phyloP scores from a whole-genome alignment of 1,140 invertebrate species.

The Drosophila dunni region DNA sequence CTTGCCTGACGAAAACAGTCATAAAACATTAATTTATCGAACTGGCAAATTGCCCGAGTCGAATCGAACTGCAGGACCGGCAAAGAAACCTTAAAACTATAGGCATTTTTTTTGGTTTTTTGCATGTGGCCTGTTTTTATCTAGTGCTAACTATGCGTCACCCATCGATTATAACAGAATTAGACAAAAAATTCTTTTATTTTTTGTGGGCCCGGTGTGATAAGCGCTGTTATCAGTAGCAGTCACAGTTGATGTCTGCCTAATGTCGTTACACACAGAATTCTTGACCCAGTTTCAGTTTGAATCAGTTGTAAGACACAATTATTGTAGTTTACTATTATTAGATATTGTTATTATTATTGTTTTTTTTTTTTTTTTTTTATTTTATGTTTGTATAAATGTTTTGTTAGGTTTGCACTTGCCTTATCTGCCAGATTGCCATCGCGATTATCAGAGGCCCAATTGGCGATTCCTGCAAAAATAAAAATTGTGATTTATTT shows the following conservation, averaged over 20 bases:
- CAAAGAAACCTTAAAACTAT: slow-evolving; percentile 14
- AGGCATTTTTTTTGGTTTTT: slow-evolving; percentile 4
- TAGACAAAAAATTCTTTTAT: slow-evolving; percentile 36
- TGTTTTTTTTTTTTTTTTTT: neutral
- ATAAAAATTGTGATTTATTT: slow-evolving; percentile 46
- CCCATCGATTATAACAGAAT: slow-evolving; percentile 63
- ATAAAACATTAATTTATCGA: slow-evolving; percentile 9
- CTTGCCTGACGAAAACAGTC: neutral
- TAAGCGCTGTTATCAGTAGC: slow-evolving; percentile 41
- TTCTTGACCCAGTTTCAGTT: slow-evolving; percentile 43
- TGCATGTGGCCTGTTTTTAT: slow-evolving; percentile 33
- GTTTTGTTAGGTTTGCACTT: slow-evolving; percentile 50
- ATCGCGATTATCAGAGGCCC: slow-evolving; percentile 81
- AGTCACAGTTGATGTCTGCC: neutral
- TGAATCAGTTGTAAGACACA: neutral
- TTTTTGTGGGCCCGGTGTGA: neutral
- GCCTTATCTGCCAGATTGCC: slow-evolving; percentile 83
- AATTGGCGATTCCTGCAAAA: slow-evolving; percentile 83
- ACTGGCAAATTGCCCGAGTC: slow-evolving; percentile 10
- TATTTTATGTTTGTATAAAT: slow-evolving; percentile 7
- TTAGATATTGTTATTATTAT: slow-evolving; percentile 8
- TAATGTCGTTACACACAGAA: slow-evolving; percentile 14
- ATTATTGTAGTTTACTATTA: too few species aligned
- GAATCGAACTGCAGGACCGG: neutral
- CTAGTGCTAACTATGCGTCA: slow-evolving; percentile 22